These are phyloP conservation scores for Drosophila parvula DNA, from an alignment of 1,140 invertebrate genomes.

Conservation along the genomic window DNA sequence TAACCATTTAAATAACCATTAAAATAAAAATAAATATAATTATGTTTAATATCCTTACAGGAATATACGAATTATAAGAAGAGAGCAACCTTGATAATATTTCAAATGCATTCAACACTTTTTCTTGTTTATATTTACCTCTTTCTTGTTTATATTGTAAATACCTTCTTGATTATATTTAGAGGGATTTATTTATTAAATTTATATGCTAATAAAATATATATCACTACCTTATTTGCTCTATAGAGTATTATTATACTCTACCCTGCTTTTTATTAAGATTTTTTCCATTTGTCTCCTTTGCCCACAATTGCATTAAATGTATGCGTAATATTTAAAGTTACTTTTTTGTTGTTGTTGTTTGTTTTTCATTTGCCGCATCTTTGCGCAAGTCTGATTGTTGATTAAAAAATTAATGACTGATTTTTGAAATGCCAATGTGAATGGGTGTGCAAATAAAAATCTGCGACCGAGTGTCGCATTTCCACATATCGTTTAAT, in stretches of 20 bases:
- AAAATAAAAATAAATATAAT: too few relatives aligned
- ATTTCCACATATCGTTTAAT: slow-evolving; percentile 17
- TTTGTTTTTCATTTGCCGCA: slow-evolving; percentile 4
- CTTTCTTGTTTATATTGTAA: too few relatives aligned
- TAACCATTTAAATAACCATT: too few relatives aligned
- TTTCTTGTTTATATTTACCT: too few relatives aligned
- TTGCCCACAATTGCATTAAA: slow-evolving; percentile 22
- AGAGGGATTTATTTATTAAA: too few relatives aligned
- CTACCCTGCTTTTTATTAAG: not conserved
- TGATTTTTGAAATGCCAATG: slow-evolving; percentile 42
- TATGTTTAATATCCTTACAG: too few relatives aligned
- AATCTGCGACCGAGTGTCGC: slow-evolving; percentile 2
- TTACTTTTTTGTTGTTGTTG: slow-evolving; percentile 12
- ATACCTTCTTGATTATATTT: too few relatives aligned
- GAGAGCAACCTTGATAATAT: too few relatives aligned
- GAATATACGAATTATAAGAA: too few relatives aligned
- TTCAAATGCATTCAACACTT: too few relatives aligned
- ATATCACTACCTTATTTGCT: not conserved
- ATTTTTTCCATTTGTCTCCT: not conserved
- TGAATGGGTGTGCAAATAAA: slow-evolving; percentile 42
- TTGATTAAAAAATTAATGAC: slow-evolving; percentile 54
- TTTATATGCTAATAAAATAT: too few relatives aligned
- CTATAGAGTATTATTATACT: not conserved
- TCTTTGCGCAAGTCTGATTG: slow-evolving; percentile 26
- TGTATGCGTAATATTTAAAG: slow-evolving; percentile 17